Evolutionary conservation across 2,113 vertebrate species (phyloP), one percentile per base, ranked within the genome.

Genomic region (Pithys albifrons): DNA sequence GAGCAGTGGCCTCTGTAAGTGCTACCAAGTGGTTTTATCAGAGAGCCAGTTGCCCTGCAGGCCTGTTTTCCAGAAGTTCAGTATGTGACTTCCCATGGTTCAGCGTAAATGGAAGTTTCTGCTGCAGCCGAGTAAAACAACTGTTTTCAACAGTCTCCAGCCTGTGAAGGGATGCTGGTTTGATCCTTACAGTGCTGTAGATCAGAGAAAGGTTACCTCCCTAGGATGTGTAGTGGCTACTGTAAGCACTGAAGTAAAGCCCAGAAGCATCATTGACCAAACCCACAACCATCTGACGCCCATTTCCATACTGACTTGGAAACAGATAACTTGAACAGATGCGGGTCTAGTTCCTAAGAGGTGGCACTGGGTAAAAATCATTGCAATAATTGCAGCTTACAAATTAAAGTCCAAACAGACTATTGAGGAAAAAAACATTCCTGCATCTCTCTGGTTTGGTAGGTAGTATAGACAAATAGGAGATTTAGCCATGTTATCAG

Each of bases 81-180:
- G 43, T 33, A 15, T 3, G 0, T 6, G 33, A 29, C 69, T 89
- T 7, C 55, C 49, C 54, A 7, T 23, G 6, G 12, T 23, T 89
- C 0, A 0, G 1, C 25, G 7, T 28, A 48, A 70, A 65, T n/a
- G 37, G 12, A 55, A 31, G 14, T 43, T 81, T 73, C 46, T 62
- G 73, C 64, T 77, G 46, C 39, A 23, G 29, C 3, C 25, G 33
- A 55, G 28, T 81, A 48, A 81, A 85, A 33, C 20, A 17, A 19
- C 5, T 16, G 19, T 46, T 37, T 74, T 27, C 27, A 66, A 18
- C 15, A 69, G 28, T 28, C 17, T 59, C 28, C 27, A 54, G 15
- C 27, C 2, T 1, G 25, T 48, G 27, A 46, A 69, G 62, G 18
- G 19, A 20, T 57, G 43, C 33, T 57, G 72, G 22, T 11, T 41